Conservation (phyloP, 1,140 invertebrate genomes). For the Hetaerina americana region DNA sequence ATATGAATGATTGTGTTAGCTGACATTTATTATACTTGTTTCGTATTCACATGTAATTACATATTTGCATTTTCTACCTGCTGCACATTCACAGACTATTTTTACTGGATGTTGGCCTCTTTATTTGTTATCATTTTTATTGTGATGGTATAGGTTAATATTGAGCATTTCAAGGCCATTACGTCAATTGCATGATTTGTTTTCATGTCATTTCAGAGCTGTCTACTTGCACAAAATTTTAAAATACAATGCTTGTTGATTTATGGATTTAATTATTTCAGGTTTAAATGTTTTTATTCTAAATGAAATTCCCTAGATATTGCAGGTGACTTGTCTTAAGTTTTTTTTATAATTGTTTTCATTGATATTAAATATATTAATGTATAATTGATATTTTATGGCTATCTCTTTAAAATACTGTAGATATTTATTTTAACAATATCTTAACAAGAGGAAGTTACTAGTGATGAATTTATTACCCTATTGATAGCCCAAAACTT, state of each 20-base stretch:
- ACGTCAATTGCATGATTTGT: not conserved
- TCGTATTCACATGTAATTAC: not conserved
- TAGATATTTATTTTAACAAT: no score
- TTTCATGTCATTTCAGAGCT: not conserved
- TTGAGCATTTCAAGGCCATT: not conserved
- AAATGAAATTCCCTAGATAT: no score
- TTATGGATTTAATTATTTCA: not conserved
- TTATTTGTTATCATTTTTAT: not conserved
- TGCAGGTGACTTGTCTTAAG: no score
- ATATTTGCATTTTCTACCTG: not conserved
- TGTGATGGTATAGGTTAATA: not conserved
- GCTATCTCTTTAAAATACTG: no score
- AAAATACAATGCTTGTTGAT: not conserved
- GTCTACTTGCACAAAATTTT: not conserved
- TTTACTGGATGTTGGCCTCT: not conserved
- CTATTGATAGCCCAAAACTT: no score
- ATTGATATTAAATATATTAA: no score
- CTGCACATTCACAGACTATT: not conserved
- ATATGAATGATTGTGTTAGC: not conserved
- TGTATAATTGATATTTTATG: no score
- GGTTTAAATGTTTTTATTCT: no score
- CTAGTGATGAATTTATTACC: no score
- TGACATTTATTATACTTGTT: not conserved
- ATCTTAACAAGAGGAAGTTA: no score
- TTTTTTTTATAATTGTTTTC: no score